A percentile compares a stretch with the other conserved stretches of the same genome.
phyloP scores from a whole-genome alignment of 2,888 invertebrate genomes.

The Ormyrus pomaceus region DNA sequence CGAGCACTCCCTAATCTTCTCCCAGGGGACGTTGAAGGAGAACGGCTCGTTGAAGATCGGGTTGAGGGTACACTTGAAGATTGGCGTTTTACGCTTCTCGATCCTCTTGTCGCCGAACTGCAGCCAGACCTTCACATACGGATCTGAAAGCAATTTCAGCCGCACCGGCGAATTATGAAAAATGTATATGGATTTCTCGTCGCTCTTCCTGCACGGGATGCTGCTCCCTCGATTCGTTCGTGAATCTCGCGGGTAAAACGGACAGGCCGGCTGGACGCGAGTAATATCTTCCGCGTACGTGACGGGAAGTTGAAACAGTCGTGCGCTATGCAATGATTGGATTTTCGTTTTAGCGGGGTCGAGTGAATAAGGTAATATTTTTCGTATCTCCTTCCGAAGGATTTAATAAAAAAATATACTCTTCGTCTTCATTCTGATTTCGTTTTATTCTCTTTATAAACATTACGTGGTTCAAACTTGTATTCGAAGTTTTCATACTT shows the following conservation, averaged over 20 bases:
- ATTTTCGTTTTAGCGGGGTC: no score
- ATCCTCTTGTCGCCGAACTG: constrained; percentile 96
- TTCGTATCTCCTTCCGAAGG: no score
- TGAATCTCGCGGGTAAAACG: no score
- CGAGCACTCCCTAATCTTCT: constrained; percentile 95
- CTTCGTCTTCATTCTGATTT: no score
- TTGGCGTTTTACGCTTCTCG: constrained; percentile 96
- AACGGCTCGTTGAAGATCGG: constrained; percentile 98
- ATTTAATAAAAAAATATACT: no score
- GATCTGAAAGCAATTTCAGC: constrained; percentile 82
- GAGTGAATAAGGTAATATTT: no score
- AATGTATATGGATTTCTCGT: neutral
- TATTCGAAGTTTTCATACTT: no score
- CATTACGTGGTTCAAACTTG: no score
- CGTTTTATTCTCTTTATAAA: no score
- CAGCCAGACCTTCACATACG: constrained; percentile 98
- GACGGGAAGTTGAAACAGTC: constrained; percentile 9
- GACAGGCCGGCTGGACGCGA: neutral
- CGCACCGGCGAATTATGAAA: neutral
- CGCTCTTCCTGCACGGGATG: neutral
- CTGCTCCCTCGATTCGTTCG: no score
- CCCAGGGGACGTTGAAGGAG: constrained; percentile 97
- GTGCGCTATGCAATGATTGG: neutral
- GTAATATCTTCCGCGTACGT: constrained; percentile 14
- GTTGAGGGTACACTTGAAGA: constrained; percentile 95